Percentiles rank a stretch among this genome's conserved stretches.
These are phyloP conservation scores for Brenthis daphne DNA, from an alignment of 2,888 invertebrate genomes.

Conservation along the genomic window DNA sequence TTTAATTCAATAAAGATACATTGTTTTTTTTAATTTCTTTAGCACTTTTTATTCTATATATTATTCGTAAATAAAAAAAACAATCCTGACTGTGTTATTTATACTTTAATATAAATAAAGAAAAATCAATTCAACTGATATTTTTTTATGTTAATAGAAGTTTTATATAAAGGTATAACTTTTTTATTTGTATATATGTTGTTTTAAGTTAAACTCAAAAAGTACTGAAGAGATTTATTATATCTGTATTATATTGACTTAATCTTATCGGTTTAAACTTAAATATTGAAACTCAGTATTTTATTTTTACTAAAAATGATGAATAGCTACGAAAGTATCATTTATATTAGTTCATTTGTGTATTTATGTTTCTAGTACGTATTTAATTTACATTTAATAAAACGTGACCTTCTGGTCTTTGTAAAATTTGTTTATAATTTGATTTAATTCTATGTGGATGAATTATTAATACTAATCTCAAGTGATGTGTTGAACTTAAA, in stretches of 20 bases:
- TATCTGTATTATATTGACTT: neutral
- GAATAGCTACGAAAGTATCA: neutral
- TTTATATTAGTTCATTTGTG: neutral
- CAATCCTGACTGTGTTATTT: constrained; percentile 2
- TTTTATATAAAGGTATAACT: neutral
- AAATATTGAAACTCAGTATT: constrained; percentile 3
- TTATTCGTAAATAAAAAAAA: neutral
- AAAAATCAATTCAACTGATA: neutral
- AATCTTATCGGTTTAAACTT: neutral
- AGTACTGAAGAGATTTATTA: constrained; percentile 1
- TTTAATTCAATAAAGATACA: neutral
- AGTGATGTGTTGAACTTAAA: constrained; percentile 7
- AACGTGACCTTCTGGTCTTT: constrained; percentile 3
- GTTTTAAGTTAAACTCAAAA: neutral
- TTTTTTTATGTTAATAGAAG: neutral
- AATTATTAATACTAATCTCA: constrained; percentile 13
- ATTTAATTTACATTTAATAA: constrained; percentile 1
- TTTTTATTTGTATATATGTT: constrained; percentile 12
- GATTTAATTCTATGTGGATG: constrained; percentile 2
- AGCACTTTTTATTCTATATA: neutral
- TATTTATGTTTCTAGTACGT: neutral
- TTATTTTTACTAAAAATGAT: neutral
- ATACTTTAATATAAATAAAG: neutral
- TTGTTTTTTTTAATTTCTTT: neutral
- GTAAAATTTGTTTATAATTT: constrained; percentile 3